These are phyloP conservation scores for Parasteatoda lunata DNA, from an alignment of 2,888 invertebrate species.

Conservation along the genomic window DNA sequence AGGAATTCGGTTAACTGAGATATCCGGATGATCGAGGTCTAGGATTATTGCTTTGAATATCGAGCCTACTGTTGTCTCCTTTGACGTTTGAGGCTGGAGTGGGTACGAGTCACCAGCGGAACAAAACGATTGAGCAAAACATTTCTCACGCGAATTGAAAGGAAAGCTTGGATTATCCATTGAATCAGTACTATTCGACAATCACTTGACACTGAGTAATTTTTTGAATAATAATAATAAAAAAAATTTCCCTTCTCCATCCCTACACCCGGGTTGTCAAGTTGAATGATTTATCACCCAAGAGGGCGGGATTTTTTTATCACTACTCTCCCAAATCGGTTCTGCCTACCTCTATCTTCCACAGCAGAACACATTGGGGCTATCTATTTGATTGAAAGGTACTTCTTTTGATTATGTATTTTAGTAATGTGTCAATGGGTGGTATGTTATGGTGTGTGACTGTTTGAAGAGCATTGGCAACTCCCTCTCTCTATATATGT, in stretches of 20 bases:
- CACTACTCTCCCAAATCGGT: constrained; percentile 3
- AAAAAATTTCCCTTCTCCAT: not conserved
- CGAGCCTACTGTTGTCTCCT: constrained; percentile 28
- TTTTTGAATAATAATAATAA: not conserved
- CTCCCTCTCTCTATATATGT: no score
- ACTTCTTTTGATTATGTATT: constrained; percentile 25
- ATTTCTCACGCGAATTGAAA: constrained; percentile 27
- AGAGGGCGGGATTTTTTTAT: constrained; percentile 19
- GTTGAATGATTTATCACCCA: constrained; percentile 62
- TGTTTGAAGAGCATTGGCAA: no score
- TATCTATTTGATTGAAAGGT: constrained; percentile 38
- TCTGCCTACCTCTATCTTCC: constrained; percentile 6
- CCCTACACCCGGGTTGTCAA: constrained; percentile 46
- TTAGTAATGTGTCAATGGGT: constrained; percentile 12
- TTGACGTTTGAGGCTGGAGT: constrained; percentile 34
- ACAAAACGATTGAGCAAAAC: constrained; percentile 44
- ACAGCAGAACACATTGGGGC: not conserved
- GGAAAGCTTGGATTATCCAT: constrained; percentile 15
- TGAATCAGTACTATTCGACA: constrained; percentile 34
- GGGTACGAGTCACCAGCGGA: constrained; percentile 23
- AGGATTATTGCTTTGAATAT: no score
- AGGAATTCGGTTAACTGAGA: no score
- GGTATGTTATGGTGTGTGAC: no score
- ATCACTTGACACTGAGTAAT: constrained; percentile 42
- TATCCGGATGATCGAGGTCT: no score